These are phyloP conservation scores for Peromyscus aztecus DNA, from an alignment of 2,797 vertebrate genomes.

Conservation along the genomic window DNA sequence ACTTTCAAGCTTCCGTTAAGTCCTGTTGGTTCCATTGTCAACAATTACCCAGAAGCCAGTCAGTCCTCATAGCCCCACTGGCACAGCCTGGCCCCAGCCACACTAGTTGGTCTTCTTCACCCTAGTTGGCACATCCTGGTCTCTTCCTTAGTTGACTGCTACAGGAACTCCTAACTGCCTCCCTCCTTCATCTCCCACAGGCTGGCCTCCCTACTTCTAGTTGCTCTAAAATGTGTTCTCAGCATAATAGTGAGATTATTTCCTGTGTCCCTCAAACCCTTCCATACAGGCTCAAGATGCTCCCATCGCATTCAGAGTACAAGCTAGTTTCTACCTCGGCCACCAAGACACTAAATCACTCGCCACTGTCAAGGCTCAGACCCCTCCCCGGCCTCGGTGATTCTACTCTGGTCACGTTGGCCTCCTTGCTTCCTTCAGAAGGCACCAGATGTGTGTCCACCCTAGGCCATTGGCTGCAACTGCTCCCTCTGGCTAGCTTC, in stretches of 20 bases:
- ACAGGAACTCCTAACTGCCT: not conserved
- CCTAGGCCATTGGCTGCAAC: not conserved
- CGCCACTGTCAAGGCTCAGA: too few relatives aligned
- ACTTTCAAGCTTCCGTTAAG: not conserved
- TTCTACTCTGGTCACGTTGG: not conserved
- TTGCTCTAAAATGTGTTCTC: not conserved
- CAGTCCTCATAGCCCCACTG: not conserved
- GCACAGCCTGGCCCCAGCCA: not conserved
- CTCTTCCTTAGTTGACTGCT: not conserved
- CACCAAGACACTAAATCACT: not conserved
- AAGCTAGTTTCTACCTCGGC: not conserved
- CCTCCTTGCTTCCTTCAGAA: conserved; percentile 12
- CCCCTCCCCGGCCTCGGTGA: not conserved
- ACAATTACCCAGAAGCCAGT: not conserved
- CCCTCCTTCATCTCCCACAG: not conserved
- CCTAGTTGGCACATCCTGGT: not conserved
- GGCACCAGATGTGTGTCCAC: not conserved
- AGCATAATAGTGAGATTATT: not conserved
- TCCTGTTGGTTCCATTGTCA: not conserved
- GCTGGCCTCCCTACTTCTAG: not conserved
- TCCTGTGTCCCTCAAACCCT: not conserved
- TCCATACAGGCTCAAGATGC: not conserved
- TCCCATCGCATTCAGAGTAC: not conserved
- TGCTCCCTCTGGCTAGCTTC: not conserved
- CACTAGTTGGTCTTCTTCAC: too few relatives aligned